Conservation (phyloP, 2,888 invertebrate genomes). For the Lasioglossum lativentre region DNA sequence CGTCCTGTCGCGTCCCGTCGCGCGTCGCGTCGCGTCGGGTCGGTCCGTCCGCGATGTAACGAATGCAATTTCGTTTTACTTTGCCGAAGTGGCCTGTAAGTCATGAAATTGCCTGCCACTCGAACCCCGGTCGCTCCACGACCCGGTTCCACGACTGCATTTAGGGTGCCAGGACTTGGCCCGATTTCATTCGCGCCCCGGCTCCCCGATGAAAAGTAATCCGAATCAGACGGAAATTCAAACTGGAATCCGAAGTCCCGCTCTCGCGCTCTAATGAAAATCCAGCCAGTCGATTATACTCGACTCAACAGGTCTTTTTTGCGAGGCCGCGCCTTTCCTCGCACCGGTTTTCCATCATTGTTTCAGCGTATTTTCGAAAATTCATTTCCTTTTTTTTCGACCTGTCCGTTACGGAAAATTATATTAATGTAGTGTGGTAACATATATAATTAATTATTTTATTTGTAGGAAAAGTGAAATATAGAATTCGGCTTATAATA, state of each 20-base stretch:
- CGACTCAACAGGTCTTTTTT: slow-evolving; percentile 13
- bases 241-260: not conserved
- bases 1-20: slow-evolving; percentile 41
- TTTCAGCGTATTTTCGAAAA: not conserved
- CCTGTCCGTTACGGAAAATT: not conserved
- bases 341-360: not conserved
- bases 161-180: slow-evolving; percentile 27
- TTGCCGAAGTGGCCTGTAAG: slow-evolving; percentile 52
- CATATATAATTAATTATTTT: too few relatives aligned
- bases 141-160: slow-evolving; percentile 20
- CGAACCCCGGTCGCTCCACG: slow-evolving; percentile 25
- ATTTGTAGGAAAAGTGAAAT: too few relatives aligned
- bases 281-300: not conserved
- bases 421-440: too few relatives aligned
- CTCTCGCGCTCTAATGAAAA: not conserved
- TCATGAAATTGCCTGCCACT: slow-evolving; percentile 65
- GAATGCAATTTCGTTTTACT: slow-evolving; percentile 69
- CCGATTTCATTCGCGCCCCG: not conserved
- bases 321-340: not conserved
- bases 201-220: slow-evolving; percentile 6
- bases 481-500: too few relatives aligned
- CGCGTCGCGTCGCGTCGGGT: slow-evolving; percentile 26
- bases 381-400: not conserved
- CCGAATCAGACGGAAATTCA: not conserved
- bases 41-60: slow-evolving; percentile 58